Evolutionary conservation across 2,888 invertebrate genomes (phyloP).

Genomic region (Thymelicus lineola): DNA sequence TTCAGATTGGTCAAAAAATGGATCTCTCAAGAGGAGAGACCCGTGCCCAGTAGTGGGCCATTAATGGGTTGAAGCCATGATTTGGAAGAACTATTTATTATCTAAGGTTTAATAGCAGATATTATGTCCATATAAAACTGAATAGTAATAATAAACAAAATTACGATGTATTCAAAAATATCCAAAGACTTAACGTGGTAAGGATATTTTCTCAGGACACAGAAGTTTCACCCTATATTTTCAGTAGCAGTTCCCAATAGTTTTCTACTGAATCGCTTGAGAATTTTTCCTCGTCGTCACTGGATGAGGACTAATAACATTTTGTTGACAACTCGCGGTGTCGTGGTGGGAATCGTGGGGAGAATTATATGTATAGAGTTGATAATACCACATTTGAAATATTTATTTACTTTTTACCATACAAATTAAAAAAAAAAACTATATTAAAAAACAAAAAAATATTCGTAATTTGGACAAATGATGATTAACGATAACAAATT

Average conservation of each 20-base stretch:
- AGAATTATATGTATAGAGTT: slow-evolving; percentile 48
- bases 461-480: too few species aligned
- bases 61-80: too few species aligned
- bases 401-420: neutral
- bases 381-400: slow-evolving; percentile 26
- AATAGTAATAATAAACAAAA: neutral
- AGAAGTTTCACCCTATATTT: slow-evolving; percentile 1
- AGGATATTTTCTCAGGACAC: neutral
- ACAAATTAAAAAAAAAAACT: neutral
- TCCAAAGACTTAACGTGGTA: neutral
- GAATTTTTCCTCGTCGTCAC: slow-evolving; percentile 50
- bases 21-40: too few species aligned
- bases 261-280: slow-evolving; percentile 38
- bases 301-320: slow-evolving; percentile 73
- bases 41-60: too few species aligned
- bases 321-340: slow-evolving; percentile 70
- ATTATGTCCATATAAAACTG: too few species aligned
- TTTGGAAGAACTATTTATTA: too few species aligned
- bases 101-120: too few species aligned
- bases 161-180: neutral
- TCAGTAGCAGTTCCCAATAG: slow-evolving; percentile 19
- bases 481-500: too few species aligned
- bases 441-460: too few species aligned
- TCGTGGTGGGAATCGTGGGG: slow-evolving; percentile 57
- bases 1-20: too few species aligned